Evolutionary conservation across 35 echinoderm and acorn worm genomes (phyloP).

Genomic region (Lytechinus variegatus): DNA sequence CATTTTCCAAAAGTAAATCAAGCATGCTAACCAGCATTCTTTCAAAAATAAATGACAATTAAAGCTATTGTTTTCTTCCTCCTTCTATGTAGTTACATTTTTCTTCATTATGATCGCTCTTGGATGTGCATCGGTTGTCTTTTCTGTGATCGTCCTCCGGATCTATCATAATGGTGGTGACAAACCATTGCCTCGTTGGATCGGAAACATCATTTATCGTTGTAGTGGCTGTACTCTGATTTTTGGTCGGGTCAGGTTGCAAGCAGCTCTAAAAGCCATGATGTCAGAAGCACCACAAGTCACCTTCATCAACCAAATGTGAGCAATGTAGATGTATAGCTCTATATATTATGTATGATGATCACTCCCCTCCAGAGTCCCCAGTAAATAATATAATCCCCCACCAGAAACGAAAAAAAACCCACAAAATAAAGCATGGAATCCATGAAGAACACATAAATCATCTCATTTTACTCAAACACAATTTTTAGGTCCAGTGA

Average conservation of each 20-base stretch:
- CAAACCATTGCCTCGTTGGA: conserved; percentile 22
- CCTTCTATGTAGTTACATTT: conserved; percentile 26
- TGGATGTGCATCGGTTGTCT: conserved; percentile 50
- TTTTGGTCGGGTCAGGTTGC: background rate
- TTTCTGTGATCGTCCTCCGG: conserved; percentile 48
- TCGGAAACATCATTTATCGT: background rate
- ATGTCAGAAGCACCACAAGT: conserved; percentile 3
- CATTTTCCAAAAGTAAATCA: background rate
- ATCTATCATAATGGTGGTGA: conserved; percentile 45
- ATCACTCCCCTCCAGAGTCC: background rate
- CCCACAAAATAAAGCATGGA: no score
- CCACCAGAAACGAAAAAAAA: no score
- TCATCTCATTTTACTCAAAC: no score
- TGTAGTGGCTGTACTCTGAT: background rate
- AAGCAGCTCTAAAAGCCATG: background rate
- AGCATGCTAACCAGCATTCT: no score
- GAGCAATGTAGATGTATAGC: background rate
- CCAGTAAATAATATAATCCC: no score
- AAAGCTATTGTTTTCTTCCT: background rate
- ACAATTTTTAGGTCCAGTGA: no score
- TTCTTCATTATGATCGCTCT: conserved; percentile 59
- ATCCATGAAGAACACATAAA: no score
- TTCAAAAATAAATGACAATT: background rate
- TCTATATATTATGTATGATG: background rate
- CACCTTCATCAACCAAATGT: background rate